Evolutionary conservation across 2,888 invertebrate genomes (phyloP), one percentile per base, ranked within the genome.

Genomic region (Podotricha telesiphe): DNA sequence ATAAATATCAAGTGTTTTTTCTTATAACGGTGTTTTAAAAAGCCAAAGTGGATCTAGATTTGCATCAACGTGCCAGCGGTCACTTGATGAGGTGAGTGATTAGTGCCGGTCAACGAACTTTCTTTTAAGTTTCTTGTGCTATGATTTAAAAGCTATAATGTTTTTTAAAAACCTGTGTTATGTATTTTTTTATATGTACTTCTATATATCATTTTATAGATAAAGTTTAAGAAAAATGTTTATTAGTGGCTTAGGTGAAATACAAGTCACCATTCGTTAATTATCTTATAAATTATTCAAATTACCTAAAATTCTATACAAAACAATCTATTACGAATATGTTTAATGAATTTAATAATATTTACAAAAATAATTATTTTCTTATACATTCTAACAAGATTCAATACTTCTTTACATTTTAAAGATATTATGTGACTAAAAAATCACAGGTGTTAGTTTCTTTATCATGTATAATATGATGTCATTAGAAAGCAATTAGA

Each of bases 21-120:
- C 78, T 78, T 68, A 73, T 67, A 74, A 72, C 78, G 79, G 81
- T 77, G 82, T 68, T 74, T 76, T 61, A 94, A 94, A 89, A 93
- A 93, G 81, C 84, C 94, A 95, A 89, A 93, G 94, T 95, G 95
- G 96, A 96, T 94, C 95, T 96, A 93, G 96, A 96, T 79, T 94
- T 96, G 85, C 95, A 96, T 82, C 95, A 95, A 93, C 95, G 95
- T 93, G 95, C 95, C 93, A 94, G 94, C 93, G 95, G 95, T 92
- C 95, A 96, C 94, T 95, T 95, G 83, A 95, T 96, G 94, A 95
- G 96, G 96, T 92, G 87, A 82, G 71, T 48, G 42, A 20, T 68
- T 68, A 42, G 40, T 55, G 20, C 22, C 50, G 48, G 65, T 85
- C 83, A 79, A 78, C 80, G 85, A 86, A 83, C 84, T 79, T 80